These are phyloP conservation scores for Sander lucioperca DNA, from an alignment of 2,113 vertebrate species.

Conservation along the genomic window DNA sequence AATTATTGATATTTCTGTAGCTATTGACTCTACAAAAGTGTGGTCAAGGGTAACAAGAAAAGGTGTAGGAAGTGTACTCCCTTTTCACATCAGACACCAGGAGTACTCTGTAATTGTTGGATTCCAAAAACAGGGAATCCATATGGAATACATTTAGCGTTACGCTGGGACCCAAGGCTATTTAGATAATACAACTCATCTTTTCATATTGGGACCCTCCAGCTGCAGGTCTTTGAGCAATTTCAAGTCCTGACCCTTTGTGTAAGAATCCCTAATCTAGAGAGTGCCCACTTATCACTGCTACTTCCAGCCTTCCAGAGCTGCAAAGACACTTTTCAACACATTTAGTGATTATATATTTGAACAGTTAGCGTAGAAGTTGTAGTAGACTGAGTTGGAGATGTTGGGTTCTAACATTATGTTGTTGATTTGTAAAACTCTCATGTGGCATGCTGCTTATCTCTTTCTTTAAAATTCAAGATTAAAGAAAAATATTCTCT, in stretches of 20 bases:
- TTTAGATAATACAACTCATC: conserved; percentile 35
- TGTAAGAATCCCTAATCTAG: conserved; percentile 49
- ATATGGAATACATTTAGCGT: conserved; percentile 47
- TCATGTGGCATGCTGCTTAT: background rate
- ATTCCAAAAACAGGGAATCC: background rate
- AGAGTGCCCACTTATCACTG: conserved; percentile 46
- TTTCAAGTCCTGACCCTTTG: conserved; percentile 39
- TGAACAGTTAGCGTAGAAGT: conserved; percentile 15
- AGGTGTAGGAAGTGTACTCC: background rate
- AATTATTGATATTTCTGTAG: no score
- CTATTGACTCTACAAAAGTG: background rate
- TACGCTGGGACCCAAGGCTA: conserved; percentile 2
- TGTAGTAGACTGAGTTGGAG: background rate
- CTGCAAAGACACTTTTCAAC: conserved; percentile 20
- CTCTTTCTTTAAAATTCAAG: background rate
- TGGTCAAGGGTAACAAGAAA: background rate
- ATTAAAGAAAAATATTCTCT: background rate
- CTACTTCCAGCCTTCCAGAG: conserved; percentile 9
- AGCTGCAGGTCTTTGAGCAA: conserved; percentile 34
- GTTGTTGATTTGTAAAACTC: background rate
- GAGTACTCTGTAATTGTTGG: background rate
- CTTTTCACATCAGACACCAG: background rate
- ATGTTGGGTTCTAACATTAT: background rate
- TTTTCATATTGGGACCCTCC: conserved; percentile 15
- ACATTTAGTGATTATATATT: conserved; percentile 30